Evolutionary conservation across 2,113 vertebrate species (phyloP), one percentile per base, ranked within the genome.

Genomic region (Alaudala cheleensis): DNA sequence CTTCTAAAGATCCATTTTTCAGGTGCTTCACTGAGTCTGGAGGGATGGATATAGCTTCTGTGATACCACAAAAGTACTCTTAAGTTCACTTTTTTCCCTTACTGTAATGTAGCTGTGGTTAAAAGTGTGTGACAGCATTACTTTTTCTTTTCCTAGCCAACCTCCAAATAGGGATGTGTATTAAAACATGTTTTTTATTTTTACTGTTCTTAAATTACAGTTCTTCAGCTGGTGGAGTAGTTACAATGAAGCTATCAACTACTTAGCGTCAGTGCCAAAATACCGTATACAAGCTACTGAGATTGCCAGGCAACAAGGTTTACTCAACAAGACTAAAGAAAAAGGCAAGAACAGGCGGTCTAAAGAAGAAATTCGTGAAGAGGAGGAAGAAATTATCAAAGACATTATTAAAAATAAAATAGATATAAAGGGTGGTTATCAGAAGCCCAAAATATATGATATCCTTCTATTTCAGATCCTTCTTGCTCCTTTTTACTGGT

Each of bases 151-250:
- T 45, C 22, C n/a, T 76, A 23, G 31, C 24, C 77, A 71, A 39
- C 14, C 51, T 50, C 44, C 56, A 50, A 19, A 80, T 82, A 76
- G 42, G 70, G 90, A n/a, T 64, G 44, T 91, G 16, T 88, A 50
- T 74, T 61, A 86, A 88, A 83, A 7, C 13, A 12, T 10, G 3
- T 1, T 9, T 86, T 70, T 87, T 61, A 93, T 28, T 61, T 31
- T 29, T 80, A 39, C 82, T 90, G 14, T 97, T 97, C 39, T 97
- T 95, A 81, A 95, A 88, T 97, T 97, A 20, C 93, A 99, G 99
- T 99, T 98, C 97, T 99, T 99, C 98, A 99, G 99, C 96, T 99
- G 99, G 99, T 98, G 98, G 98, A 99, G 98, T 95, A 99, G 99
- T 97, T 99, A 99, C 94, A 99, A 99, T 22, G 99, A 99, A 97